Conservation (phyloP, 1,140 invertebrate species). For the Elysia chlorotica region DNA sequence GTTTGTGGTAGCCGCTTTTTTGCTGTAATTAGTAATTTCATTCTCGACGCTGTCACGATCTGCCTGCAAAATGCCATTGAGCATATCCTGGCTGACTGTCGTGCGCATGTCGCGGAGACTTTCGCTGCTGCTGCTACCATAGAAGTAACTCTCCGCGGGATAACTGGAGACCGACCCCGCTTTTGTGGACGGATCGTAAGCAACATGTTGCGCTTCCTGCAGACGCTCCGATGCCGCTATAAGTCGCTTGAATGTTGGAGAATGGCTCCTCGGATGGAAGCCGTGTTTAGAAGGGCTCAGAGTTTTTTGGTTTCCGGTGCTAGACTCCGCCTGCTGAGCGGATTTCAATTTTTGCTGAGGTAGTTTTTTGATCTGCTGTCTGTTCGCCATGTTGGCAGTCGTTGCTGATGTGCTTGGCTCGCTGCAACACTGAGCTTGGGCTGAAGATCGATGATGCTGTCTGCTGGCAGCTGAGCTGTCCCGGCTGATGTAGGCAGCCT, state of each 20-base stretch:
- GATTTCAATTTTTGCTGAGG: neutral
- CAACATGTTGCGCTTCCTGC: neutral
- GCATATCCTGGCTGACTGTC: too few relatives aligned
- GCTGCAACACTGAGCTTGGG: neutral
- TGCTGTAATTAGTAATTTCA: too few relatives aligned
- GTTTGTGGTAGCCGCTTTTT: neutral
- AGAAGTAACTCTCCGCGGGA: neutral
- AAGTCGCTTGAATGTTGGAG: constrained; percentile 27
- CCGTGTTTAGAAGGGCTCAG: constrained; percentile 27
- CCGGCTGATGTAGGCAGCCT: neutral
- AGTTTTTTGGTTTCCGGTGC: neutral
- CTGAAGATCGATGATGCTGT: neutral
- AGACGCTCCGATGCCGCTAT: constrained; percentile 16
- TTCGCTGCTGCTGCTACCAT: neutral
- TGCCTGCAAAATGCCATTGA: too few relatives aligned
- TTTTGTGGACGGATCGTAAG: neutral
- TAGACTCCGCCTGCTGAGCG: neutral
- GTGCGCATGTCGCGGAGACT: too few relatives aligned
- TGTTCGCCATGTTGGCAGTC: neutral
- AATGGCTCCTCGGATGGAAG: constrained; percentile 25
- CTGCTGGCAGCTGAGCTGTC: neutral
- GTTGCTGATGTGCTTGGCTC: neutral
- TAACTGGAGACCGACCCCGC: neutral
- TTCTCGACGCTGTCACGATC: neutral
- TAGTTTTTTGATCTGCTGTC: neutral